Percentiles rank a stretch among this genome's conserved stretches.
Conservation (phyloP, 2,113 vertebrate species). For the Lichenostomus cassidix region DNA sequence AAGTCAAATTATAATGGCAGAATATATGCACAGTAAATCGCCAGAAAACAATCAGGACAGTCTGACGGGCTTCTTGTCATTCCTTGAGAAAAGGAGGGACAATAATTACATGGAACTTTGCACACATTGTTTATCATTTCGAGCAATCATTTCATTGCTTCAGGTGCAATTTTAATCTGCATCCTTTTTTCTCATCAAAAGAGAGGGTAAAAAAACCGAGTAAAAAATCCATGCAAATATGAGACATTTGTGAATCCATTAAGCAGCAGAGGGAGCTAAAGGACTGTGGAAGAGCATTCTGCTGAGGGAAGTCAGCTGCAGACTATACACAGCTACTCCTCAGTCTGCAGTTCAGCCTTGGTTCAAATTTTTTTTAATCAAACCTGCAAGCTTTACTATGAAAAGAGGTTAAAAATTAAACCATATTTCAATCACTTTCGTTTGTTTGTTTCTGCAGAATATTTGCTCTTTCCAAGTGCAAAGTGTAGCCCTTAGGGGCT, state of each 20-base stretch:
- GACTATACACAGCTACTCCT: background rate
- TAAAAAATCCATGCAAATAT: background rate
- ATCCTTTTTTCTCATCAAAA: conserved; percentile 1
- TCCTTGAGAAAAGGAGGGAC: background rate
- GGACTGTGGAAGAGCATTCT: background rate
- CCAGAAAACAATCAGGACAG: background rate
- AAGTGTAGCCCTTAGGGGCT: background rate
- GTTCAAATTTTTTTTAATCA: conserved; percentile 67
- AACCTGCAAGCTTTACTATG: conserved; percentile 39
- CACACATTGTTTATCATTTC: background rate
- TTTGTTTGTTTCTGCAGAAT: background rate
- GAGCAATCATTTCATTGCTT: background rate
- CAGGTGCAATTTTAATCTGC: conserved; percentile 5
- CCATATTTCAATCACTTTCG: background rate
- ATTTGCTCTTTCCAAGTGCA: background rate
- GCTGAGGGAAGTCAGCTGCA: background rate
- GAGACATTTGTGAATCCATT: background rate
- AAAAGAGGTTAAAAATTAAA: conserved; percentile 54
- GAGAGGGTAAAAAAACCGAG: background rate
- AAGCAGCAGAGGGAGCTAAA: conserved; percentile 70
- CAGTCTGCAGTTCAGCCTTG: conserved; percentile 11
- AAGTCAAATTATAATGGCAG: background rate
- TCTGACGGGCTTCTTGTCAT: background rate
- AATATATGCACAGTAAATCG: background rate
- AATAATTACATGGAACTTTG: background rate